Base-by-base conservation (phyloP, 2,797 vertebrate genomes). In the Meriones psammophilus region DNA sequence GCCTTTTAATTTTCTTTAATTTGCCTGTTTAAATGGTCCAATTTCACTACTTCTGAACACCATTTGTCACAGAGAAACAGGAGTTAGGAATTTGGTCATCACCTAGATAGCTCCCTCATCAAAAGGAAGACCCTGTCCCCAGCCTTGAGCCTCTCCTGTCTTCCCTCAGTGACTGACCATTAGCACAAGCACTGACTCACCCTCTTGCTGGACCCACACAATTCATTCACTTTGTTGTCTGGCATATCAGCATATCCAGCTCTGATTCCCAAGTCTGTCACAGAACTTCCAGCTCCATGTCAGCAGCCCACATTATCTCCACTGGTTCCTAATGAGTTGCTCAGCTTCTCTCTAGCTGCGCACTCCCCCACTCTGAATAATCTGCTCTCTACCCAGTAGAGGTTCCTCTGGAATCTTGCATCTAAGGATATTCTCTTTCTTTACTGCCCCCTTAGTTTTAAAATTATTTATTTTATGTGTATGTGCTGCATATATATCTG, bases 351-450 rank as follows among this genome's bases (percentile, higher is more conserved):
- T 68, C 3, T 7, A 28, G 30, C 22, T 80, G 36, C 33, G 58
- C 42, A 54, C n/a, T 42, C 50, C 36, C 71, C 22, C 1, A 46
- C 1, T 33, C 50, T 56, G 56, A 5, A 9, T 56, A 58, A 77
- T n/a, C 39, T 58, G 50, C 58, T 94, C 79, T 95, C 87, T 28
- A 76, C 7, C 60, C 81, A 92, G 92, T 0, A 92, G 68, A 68
- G 10, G 62, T 26, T 95, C 84, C 77, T 79, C 80, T 73, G 85
- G 73, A 92, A 94, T 85, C 4, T 18, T 80, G 58, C 71, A 50
- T 58, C 54, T n/a, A 39, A 79, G 26, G 28, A 69, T 79, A 1
- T 54, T 69, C 30, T 42, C 9, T 54, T 68, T 12, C 26, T 8
- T 66, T n/a, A 26, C 28, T 33, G 8, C 24, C 24, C 24, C 62